Conservation (phyloP, 2,797 vertebrate species). For the Intellagama lesueurii region DNA sequence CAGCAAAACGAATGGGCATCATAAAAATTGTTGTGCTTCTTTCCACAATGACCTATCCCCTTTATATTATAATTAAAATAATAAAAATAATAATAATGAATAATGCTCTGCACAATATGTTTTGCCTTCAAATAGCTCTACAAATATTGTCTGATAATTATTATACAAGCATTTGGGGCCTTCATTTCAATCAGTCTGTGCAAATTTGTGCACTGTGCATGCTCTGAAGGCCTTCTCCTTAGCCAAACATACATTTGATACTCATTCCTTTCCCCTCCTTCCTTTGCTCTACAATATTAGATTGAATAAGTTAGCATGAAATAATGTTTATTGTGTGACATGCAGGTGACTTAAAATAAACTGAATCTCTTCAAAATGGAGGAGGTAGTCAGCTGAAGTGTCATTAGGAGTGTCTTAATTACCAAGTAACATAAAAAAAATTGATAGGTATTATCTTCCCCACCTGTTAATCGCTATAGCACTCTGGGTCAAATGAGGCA, state of each 20-base stretch:
- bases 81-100: conserved; percentile 36
- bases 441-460: not conserved
- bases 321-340: rapidly evolving
- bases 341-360: rapidly evolving
- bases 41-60: conserved; percentile 52
- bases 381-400: not conserved
- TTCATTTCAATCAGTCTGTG: conserved; percentile 40
- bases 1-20: conserved; percentile 69
- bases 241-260: rapidly evolving
- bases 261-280: not conserved
- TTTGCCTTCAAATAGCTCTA: conserved; percentile 58
- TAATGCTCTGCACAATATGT: conserved; percentile 37
- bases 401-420: not conserved
- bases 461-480: not conserved
- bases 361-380: not conserved
- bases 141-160: conserved; percentile 58
- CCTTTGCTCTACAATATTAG: not conserved
- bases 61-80: conserved; percentile 43
- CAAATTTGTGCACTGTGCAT: not conserved
- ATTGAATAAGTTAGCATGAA: not conserved
- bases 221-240: rapidly evolving
- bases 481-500: not conserved
- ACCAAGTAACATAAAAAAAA: not conserved
- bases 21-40: conserved; percentile 61
- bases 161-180: conserved; percentile 42